These are phyloP conservation scores for Hippopotamyrus pictus DNA, from an alignment of 2,797 vertebrate genomes.

Conservation along the genomic window DNA sequence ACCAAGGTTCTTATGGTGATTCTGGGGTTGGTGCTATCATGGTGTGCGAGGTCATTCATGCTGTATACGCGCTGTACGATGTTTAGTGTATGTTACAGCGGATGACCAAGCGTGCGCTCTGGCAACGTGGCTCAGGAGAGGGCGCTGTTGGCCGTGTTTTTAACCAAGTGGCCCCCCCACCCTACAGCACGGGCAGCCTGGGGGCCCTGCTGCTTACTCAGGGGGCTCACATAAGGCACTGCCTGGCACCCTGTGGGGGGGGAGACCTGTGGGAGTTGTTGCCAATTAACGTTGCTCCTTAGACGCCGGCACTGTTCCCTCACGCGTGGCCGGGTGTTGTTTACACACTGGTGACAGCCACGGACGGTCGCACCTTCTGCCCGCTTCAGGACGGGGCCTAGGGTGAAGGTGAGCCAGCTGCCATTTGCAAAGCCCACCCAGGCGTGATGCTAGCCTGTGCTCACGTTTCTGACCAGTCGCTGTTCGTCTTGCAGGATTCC, in stretches of 20 bases:
- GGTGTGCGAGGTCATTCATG: neutral
- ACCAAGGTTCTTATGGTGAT: neutral
- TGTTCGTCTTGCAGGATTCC: neutral
- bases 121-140: neutral
- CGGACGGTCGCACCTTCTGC: neutral
- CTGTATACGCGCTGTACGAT: neutral
- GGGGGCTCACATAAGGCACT: neutral
- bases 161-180: neutral
- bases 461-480: neutral
- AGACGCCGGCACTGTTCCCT: neutral
- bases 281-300: neutral
- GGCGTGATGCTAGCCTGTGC: neutral
- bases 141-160: neutral
- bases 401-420: neutral
- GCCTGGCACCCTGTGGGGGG: neutral
- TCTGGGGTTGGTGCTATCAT: neutral
- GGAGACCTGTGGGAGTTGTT: neutral
- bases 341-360: neutral
- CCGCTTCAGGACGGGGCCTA: neutral
- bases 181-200: neutral
- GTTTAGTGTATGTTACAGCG: neutral
- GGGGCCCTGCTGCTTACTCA: neutral
- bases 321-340: neutral
- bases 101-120: neutral
- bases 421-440: neutral